Base-by-base conservation (phyloP, 2,113 vertebrate species). In the Phyllostomus hastatus region DNA sequence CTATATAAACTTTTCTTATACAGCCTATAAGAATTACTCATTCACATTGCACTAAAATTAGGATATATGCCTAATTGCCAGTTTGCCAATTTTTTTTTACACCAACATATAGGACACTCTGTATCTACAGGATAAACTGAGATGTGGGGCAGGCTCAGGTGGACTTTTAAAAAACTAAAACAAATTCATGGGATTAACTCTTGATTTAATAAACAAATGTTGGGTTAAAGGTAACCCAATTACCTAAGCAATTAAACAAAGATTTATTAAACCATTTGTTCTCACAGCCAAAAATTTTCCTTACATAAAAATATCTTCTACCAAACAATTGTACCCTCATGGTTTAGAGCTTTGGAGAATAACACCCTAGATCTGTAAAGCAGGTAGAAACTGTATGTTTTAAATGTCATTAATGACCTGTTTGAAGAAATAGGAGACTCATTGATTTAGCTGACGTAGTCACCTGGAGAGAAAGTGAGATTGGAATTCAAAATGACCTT, bases 401-500 rank as follows among this genome's bases (percentile, higher is more conserved):
- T 94, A 78, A 84, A 43, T 88, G 84, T 91, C n/a, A 91, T 90
- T 91, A 87, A 22, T 89, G 86, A 86, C 54, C 50, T 88, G 79
- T 50, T 70, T 91, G 1, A 81, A 78, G 67, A 95, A 96, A 80
- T 70, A 90, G 54, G n/a, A 79, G 86, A 86, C 72, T 67, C 66
- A 92, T 87, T 95, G 88, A 94, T 90, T 97, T 94, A 85, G 75
- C 20, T 91, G 43, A 83, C 38, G 7, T 67, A 38, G 35, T 95
- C 85, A 96, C 81, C 64, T 80, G 15, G 85, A 95, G 67, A 94
- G 66, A 94, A 57, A 75, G n/a, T 41, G 43, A 73, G 35, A 54
- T 19, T 93, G 50, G 57, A 95, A 96, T 96, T 95, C 92, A 94
- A 89, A 97, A 89, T 91, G 85, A 96, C 81, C 54, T 96, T 92